A percentile compares a stretch with the other conserved stretches of the same genome.
These are phyloP conservation scores for Carcina quercana DNA, from an alignment of 2,888 invertebrate genomes.

Conservation along the genomic window DNA sequence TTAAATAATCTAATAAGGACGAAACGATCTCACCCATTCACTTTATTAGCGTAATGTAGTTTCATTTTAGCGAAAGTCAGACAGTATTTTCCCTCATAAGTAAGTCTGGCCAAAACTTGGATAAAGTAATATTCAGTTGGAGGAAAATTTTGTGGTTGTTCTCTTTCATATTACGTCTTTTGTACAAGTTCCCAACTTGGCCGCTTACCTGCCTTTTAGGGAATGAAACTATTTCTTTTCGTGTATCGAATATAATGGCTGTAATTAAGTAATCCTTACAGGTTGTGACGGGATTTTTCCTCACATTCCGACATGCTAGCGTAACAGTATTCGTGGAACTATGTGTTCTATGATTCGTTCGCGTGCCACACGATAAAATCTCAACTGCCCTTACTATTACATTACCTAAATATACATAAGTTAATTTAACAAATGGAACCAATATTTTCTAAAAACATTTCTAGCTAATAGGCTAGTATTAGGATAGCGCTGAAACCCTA, in stretches of 20 bases:
- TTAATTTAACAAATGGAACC: too few species aligned
- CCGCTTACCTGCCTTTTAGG: too few species aligned
- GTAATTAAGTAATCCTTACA: conserved; percentile 3
- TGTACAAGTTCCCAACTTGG: conserved; percentile 36
- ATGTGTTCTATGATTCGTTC: too few species aligned
- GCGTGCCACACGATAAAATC: conserved; percentile 38
- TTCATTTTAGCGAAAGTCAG: conserved; percentile 38
- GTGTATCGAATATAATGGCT: conserved; percentile 30
- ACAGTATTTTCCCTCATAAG: conserved; percentile 32
- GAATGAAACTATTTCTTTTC: conserved; percentile 35
- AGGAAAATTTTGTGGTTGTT: conserved; percentile 34
- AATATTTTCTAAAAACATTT: too few species aligned
- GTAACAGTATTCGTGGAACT: too few species aligned
- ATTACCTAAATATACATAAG: too few species aligned
- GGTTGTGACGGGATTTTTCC: conserved; percentile 11
- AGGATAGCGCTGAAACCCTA: too few species aligned
- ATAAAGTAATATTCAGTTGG: conserved; percentile 47
- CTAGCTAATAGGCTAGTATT: too few species aligned
- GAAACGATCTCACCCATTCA: conserved; percentile 28
- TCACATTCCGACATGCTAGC: conserved; percentile 25
- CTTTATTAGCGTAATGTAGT: conserved; percentile 45
- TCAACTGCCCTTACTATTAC: too few species aligned
- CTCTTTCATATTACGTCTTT: conserved; percentile 17
- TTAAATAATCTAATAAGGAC: conserved; percentile 47
- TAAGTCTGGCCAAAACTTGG: conserved; percentile 36